Conservation (phyloP, 1,140 invertebrate genomes). For the Calephelis virginiensis region DNA sequence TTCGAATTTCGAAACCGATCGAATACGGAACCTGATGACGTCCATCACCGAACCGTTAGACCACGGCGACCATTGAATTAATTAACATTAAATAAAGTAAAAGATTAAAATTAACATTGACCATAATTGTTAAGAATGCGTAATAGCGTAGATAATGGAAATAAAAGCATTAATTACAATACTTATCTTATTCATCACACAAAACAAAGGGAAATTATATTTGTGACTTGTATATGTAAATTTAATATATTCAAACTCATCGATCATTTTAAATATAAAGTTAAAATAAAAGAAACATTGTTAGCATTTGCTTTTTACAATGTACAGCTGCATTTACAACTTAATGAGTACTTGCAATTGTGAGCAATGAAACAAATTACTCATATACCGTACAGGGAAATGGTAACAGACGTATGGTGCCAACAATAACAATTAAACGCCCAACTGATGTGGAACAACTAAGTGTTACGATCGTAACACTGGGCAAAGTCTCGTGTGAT, state of each 20-base stretch:
- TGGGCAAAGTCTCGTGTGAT: constrained; percentile 36
- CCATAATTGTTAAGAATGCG: background rate
- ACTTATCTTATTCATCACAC: background rate
- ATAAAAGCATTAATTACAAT: background rate
- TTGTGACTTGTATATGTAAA: background rate
- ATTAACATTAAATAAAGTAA: too few species aligned
- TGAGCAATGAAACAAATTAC: constrained; percentile 68
- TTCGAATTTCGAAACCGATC: too few species aligned
- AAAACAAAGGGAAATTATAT: background rate
- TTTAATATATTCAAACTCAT: background rate
- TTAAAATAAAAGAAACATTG: constrained; percentile 5
- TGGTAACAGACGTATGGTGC: constrained; percentile 55
- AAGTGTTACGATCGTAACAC: constrained; percentile 39
- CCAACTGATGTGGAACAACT: constrained; percentile 55
- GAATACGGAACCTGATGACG: too few species aligned
- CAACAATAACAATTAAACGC: constrained; percentile 70
- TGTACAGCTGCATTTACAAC: constrained; percentile 46
- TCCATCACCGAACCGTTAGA: too few species aligned
- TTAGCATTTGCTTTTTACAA: background rate
- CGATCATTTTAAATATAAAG: background rate
- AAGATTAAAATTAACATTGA: background rate
- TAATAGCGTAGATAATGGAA: background rate
- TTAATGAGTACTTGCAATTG: constrained; percentile 66
- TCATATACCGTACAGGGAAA: constrained; percentile 63
- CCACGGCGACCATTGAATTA: too few species aligned